Conservation (phyloP, 2,888 invertebrate species). For the Noctua comes region DNA sequence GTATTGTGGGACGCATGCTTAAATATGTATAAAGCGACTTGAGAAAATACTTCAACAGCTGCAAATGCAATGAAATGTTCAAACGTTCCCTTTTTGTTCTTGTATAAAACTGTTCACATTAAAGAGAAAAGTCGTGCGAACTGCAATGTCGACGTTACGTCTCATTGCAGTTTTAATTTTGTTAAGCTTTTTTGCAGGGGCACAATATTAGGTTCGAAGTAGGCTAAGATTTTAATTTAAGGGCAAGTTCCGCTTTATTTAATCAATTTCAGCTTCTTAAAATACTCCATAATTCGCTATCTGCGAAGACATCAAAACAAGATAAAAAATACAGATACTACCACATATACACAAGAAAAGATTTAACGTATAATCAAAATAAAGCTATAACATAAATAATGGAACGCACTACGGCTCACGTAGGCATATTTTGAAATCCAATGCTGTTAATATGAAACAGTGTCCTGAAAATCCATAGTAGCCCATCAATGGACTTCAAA, state of each 20-base stretch:
- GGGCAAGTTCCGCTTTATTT: neutral
- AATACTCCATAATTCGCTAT: neutral
- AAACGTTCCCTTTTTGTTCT: slow-evolving; percentile 39
- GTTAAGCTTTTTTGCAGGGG: slow-evolving; percentile 23
- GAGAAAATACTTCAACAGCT: slow-evolving; percentile 39
- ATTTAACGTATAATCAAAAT: neutral
- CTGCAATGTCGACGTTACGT: slow-evolving; percentile 21
- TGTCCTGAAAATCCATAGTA: neutral
- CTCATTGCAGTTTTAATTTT: slow-evolving; percentile 39
- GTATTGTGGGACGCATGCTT: slow-evolving; percentile 29
- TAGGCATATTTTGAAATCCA: neutral
- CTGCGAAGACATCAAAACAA: too few species aligned
- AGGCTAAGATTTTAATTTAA: slow-evolving; percentile 8
- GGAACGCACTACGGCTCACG: neutral
- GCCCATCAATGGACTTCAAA: neutral
- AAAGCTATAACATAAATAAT: neutral
- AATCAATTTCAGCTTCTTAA: neutral
- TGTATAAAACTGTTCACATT: slow-evolving; percentile 43
- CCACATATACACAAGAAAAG: too few species aligned
- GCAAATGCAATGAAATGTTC: slow-evolving; percentile 39
- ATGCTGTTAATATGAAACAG: neutral
- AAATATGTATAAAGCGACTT: slow-evolving; percentile 37
- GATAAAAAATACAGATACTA: too few species aligned
- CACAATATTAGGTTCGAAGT: slow-evolving; percentile 2
- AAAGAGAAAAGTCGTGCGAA: slow-evolving; percentile 27